Evolutionary conservation across 2,888 invertebrate genomes (phyloP).

Genomic region (Dexiosoma caninum): DNA sequence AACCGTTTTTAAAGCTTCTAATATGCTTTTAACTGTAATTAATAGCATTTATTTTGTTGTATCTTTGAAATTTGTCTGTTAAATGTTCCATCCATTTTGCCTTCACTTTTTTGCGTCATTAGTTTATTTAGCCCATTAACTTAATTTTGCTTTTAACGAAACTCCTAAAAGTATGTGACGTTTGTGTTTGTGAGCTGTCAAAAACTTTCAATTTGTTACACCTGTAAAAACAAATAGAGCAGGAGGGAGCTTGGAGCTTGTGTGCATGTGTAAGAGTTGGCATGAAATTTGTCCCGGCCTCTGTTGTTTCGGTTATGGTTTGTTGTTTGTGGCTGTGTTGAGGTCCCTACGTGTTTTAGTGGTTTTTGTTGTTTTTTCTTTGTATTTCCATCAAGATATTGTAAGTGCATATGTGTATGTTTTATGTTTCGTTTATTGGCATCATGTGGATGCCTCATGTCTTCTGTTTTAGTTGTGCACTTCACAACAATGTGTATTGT

Average conservation of each 20-base stretch:
- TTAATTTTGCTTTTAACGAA: not conserved
- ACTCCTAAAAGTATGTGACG: not conserved
- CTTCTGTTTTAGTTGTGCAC: too few relatives aligned
- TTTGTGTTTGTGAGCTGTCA: not conserved
- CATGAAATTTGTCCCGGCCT: not conserved
- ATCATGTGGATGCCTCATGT: slow-evolving; percentile 60
- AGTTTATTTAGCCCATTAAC: not conserved
- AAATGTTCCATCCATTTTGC: not conserved
- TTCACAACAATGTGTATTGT: too few relatives aligned
- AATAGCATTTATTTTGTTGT: slow-evolving; percentile 6
- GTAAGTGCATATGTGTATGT: too few relatives aligned
- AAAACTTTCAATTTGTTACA: not conserved
- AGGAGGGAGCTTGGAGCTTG: not conserved
- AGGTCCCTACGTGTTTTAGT: not conserved
- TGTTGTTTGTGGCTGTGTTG: not conserved
- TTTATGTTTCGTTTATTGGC: too few relatives aligned
- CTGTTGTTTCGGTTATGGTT: not conserved
- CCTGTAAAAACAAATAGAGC: not conserved
- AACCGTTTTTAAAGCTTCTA: not conserved
- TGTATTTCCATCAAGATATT: too few relatives aligned
- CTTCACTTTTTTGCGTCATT: not conserved
- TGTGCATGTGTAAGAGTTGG: not conserved
- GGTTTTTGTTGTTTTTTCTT: not conserved
- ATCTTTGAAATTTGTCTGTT: not conserved
- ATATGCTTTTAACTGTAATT: not conserved